Base-by-base conservation (phyloP, 2,113 vertebrate genomes). In the Erythrolamprus reginae region DNA sequence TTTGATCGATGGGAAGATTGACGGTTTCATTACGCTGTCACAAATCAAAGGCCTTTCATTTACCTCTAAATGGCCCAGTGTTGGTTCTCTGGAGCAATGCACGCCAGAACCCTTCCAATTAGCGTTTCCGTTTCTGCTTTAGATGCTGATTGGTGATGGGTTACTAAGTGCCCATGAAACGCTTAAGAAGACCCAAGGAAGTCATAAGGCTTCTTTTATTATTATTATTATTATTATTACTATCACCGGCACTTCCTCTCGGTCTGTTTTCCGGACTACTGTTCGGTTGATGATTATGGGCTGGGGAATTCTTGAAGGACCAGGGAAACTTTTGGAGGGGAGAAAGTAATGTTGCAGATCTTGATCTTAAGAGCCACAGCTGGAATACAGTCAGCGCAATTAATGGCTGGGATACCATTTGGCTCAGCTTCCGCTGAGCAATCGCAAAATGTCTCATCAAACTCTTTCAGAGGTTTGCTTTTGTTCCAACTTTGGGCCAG, bases 271-370 rank as follows among this genome's bases (percentile, higher is more conserved):
- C 90, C 85, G 91, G 94, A 77, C 89, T 82, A 21, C 86, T 87
- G 0, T 53, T 94, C 93, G 89, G 4, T 89, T 84, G 94, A 9
- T 90, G 94, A 96, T 96, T 93, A 95, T 83, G 90, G 94, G 5
- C 1, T 42, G 89, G 84, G 93, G 94, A 47, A 92, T 96, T 96
- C 93, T 56, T 94, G 93, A 90, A 93, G 94, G 94, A 9, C 93
- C n/a, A 61, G 95, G 42, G 94, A 95, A 95, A 91, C 86, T 92
- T 94, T 94, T 58, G 1, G 84, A 91, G 88, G 3, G 24, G 26
- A 48, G 21, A 24, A 85, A 93, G 91, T 90, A 96, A 96, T 94
- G 96, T 95, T 96, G 94, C 89, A 0, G 93, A 82, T 91, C 88
- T 88, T 65, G 10, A 89, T 91, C 89, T 92, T 91, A 94, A 1